These are phyloP conservation scores for Drosophila parabipectinata DNA, from an alignment of 1,140 invertebrate genomes.

Conservation along the genomic window DNA sequence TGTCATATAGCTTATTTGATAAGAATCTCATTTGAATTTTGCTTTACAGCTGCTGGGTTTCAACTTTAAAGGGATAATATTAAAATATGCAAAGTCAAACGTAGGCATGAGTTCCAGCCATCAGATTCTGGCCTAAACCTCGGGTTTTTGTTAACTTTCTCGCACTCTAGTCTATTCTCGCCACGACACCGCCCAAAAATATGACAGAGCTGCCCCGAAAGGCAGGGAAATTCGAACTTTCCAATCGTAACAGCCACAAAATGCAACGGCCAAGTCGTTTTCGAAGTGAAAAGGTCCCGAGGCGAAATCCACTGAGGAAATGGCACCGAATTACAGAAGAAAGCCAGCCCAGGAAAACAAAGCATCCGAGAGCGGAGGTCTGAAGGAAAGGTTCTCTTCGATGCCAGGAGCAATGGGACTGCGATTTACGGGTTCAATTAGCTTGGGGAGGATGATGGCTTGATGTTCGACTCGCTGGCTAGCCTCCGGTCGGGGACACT, in stretches of 20 bases:
- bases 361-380: slow-evolving; percentile 6
- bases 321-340: slow-evolving; percentile 18
- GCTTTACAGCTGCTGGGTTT: slow-evolving; percentile 28
- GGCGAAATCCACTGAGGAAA: slow-evolving; percentile 14
- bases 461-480: slow-evolving; percentile 10
- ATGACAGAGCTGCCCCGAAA: slow-evolving; percentile 26
- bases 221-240: slow-evolving; percentile 44
- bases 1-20: slow-evolving; percentile 44
- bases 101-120: neutral
- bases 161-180: slow-evolving; percentile 12
- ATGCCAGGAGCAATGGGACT: slow-evolving; percentile 38
- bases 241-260: slow-evolving; percentile 29
- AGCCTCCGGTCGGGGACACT: slow-evolving; percentile 39
- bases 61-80: slow-evolving; percentile 7
- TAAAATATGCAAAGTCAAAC: slow-evolving; percentile 8
- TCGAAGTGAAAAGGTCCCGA: slow-evolving; percentile 22
- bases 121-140: neutral
- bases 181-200: slow-evolving; percentile 38
- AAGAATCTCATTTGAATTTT: slow-evolving; percentile 66
- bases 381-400: slow-evolving; percentile 31
- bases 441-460: slow-evolving; percentile 42
- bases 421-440: slow-evolving; percentile 78
- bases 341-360: slow-evolving; percentile 27
- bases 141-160: slow-evolving; percentile 27
- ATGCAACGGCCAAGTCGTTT: slow-evolving; percentile 42